phyloP scores from a whole-genome alignment of 2,113 vertebrate genomes.

The Rynchops niger region DNA sequence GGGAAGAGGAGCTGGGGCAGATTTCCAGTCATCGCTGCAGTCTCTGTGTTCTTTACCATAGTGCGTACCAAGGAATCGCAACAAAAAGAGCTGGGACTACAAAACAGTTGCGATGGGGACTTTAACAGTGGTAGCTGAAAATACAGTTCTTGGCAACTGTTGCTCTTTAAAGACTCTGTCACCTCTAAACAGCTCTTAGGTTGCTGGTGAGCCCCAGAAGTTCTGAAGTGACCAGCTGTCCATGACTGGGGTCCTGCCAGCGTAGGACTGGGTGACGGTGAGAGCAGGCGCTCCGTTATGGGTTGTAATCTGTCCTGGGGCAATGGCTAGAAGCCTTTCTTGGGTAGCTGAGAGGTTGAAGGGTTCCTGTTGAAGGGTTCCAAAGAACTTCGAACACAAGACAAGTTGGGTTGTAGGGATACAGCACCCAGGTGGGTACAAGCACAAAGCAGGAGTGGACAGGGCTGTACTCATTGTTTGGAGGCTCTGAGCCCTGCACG shows the following conservation, averaged over 20 bases:
- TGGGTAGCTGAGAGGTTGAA: too few relatives aligned
- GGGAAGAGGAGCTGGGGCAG: background rate
- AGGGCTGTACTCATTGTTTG: rapidly evolving
- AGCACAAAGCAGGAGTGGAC: background rate
- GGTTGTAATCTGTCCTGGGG: background rate
- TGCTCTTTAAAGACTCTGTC: background rate
- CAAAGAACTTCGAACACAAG: background rate
- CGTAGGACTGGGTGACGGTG: background rate
- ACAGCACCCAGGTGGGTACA: rapidly evolving
- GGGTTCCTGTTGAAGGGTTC: background rate
- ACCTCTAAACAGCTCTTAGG: background rate
- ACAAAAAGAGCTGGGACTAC: background rate
- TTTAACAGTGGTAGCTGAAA: background rate
- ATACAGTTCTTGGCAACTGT: too few relatives aligned
- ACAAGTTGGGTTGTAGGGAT: background rate
- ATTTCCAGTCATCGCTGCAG: background rate
- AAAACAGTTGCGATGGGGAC: background rate
- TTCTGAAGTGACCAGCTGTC: background rate
- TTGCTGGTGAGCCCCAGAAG: background rate
- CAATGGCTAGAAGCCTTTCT: background rate
- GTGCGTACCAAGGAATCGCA: background rate
- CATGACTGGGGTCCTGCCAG: rapidly evolving
- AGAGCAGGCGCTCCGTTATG: background rate
- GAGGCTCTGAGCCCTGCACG: background rate
- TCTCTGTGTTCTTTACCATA: rapidly evolving